Evolutionary conservation across 2,888 invertebrate species (phyloP), one percentile per base, ranked within the genome.

Genomic region (Hedya salicella): DNA sequence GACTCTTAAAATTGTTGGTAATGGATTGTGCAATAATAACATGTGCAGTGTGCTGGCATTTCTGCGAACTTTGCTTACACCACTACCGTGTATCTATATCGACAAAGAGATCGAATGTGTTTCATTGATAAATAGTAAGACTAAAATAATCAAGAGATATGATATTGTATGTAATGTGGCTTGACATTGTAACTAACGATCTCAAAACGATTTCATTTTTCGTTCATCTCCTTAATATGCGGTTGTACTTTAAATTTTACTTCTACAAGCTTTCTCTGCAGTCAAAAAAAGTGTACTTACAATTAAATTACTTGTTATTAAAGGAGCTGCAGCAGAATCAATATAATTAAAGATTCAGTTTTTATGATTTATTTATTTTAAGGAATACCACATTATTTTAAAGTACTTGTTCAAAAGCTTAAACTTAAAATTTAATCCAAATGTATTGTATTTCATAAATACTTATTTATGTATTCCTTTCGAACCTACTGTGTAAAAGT

Each of bases 71-170:
- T 59, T 46, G 9, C 59, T 59, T 19, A 25, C 40, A 59, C 14
- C n/a, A 59, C 59, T 48, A 36, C 59, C 59, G 59, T 59, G 36
- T 46, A 30, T 13, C 42, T 17, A 19, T 19, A 52, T 40, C 14
- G 40, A 3, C 42, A 25, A 2, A 42, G 14, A 32, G 2, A 17
- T 16, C 21, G 14, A 54, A 13, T 54, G 11, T 42, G 36, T 36
- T 36, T 11, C 6, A 36, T 36, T 36, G 36, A 36, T 9, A 36
- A 2, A 36, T 36, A 36, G 36, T 36, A 36, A 2, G 13, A 36
- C 9, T 21, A 40, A n/a, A 9, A 25, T 16, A 42, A 25, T 11
- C n/a, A n/a, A n/a, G 14, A 25, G 0, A 25, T 40, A 32, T 2
- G 3, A 2, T 42, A 42, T 44, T 25, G n/a, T 44, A 36, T 13